phyloP scores from a whole-genome alignment of 1,140 invertebrate genomes.

The Zaprionus ornatus region DNA sequence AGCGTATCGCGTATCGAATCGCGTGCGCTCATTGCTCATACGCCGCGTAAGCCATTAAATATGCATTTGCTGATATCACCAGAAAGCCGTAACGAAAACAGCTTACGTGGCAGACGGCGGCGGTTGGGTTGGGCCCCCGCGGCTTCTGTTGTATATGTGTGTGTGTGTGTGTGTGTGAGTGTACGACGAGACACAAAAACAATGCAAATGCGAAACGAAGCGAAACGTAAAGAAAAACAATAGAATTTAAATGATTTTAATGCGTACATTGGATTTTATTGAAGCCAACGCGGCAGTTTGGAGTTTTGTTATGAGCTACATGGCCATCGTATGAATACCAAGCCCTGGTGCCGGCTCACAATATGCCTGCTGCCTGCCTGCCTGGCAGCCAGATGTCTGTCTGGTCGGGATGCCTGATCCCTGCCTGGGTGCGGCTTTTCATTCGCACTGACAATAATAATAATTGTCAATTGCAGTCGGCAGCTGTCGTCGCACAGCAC shows the following conservation, averaged over 20 bases:
- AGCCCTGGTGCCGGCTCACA: slow-evolving; percentile 17
- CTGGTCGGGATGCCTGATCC: slow-evolving; percentile 16
- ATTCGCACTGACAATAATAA: slow-evolving; percentile 81
- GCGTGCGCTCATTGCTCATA: slow-evolving; percentile 54
- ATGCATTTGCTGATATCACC: slow-evolving; percentile 78
- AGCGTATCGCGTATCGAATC: slow-evolving; percentile 38
- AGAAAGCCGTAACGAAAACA: slow-evolving; percentile 75
- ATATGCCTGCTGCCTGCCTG: slow-evolving; percentile 9
- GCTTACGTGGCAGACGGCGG: slow-evolving; percentile 67
- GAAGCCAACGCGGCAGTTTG: slow-evolving; percentile 63
- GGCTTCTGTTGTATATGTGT: not conserved
- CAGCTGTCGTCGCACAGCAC: slow-evolving; percentile 55
- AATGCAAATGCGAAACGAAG: slow-evolving; percentile 56
- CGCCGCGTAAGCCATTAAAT: slow-evolving; percentile 74
- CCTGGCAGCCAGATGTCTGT: slow-evolving; percentile 6
- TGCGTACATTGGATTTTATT: slow-evolving; percentile 80
- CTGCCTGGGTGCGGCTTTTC: slow-evolving; percentile 32
- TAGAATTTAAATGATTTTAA: slow-evolving; percentile 83
- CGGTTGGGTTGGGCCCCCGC: not conserved
- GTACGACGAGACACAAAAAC: slow-evolving; percentile 11
- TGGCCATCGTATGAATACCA: slow-evolving; percentile 71
- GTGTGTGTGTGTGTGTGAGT: slow-evolving; percentile 1
- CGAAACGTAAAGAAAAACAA: slow-evolving; percentile 60
- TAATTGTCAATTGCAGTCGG: slow-evolving; percentile 77
- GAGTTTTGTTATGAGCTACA: slow-evolving; percentile 59